These are phyloP conservation scores for Orientallactaga sibirica DNA, from an alignment of 2,797 vertebrate genomes.

Conservation along the genomic window DNA sequence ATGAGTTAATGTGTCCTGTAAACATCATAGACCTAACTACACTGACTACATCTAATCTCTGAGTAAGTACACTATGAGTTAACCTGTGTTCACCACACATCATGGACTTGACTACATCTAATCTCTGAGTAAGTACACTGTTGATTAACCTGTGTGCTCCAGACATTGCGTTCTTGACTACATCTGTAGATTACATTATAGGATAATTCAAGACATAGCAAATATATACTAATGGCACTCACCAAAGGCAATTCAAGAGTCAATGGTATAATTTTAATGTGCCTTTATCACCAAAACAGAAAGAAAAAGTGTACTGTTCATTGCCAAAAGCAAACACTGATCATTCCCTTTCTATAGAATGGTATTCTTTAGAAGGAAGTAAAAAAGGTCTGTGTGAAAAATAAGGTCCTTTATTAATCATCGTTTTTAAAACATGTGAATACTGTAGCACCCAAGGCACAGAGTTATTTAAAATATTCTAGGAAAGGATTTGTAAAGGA, in stretches of 20 bases:
- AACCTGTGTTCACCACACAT: no score
- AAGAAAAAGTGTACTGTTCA: conserved; percentile 4
- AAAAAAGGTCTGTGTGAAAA: conserved; percentile 34
- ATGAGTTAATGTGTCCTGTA: no score
- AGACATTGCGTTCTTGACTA: neutral
- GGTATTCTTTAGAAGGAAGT: neutral
- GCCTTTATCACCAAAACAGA: neutral
- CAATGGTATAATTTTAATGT: neutral
- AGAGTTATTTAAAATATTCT: conserved; percentile 15
- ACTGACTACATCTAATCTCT: no score
- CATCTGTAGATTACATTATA: neutral
- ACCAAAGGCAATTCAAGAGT: conserved; percentile 34
- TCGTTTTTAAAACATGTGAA: neutral
- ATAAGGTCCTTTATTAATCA: neutral
- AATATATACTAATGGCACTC: conserved; percentile 14
- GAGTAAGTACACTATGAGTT: no score
- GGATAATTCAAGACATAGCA: conserved; percentile 42
- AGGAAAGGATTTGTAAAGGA: neutral
- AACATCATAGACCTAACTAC: no score
- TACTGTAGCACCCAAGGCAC: neutral
- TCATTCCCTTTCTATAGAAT: neutral
- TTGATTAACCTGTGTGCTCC: neutral
- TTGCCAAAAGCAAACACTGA: conserved; percentile 12
- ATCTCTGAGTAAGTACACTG: no score
- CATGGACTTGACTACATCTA: no score